Evolutionary conservation across 2,113 vertebrate species (phyloP).

Genomic region (Centropus bengalensis): DNA sequence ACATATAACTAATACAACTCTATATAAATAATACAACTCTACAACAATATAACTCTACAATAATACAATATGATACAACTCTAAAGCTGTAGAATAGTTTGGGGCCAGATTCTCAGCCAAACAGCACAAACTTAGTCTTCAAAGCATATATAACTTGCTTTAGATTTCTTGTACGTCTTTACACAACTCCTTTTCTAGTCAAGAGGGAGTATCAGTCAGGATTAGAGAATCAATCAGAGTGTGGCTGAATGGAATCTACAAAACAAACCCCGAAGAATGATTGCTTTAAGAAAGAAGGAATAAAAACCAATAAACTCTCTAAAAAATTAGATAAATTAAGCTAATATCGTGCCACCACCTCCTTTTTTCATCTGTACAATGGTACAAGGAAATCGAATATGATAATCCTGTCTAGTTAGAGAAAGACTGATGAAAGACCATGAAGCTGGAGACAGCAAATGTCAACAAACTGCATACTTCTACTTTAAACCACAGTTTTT

Average conservation of each 20-base stretch:
- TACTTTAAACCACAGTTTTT: not conserved
- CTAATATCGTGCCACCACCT: not conserved
- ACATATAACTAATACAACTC: not conserved
- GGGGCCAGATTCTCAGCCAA: not conserved
- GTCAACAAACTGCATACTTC: not conserved
- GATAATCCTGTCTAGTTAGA: constrained; percentile 35
- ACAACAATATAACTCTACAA: too few species aligned
- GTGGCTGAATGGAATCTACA: not conserved
- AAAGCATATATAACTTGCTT: not conserved
- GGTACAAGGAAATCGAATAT: constrained; percentile 53
- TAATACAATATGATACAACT: not conserved
- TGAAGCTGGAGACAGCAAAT: not conserved
- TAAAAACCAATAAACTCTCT: not conserved
- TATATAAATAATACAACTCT: too few species aligned
- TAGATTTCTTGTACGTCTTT: not conserved
- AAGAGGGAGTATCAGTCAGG: not conserved
- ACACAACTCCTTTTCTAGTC: not conserved
- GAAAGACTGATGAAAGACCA: not conserved
- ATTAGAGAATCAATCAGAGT: not conserved
- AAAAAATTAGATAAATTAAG: constrained; percentile 12
- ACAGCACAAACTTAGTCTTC: not conserved
- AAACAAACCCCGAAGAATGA: not conserved
- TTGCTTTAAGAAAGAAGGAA: not conserved
- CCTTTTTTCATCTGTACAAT: not conserved
- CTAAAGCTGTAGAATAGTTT: not conserved